phyloP scores from a whole-genome alignment of 2,797 vertebrate species.

The Pangasius larnaudii region DNA sequence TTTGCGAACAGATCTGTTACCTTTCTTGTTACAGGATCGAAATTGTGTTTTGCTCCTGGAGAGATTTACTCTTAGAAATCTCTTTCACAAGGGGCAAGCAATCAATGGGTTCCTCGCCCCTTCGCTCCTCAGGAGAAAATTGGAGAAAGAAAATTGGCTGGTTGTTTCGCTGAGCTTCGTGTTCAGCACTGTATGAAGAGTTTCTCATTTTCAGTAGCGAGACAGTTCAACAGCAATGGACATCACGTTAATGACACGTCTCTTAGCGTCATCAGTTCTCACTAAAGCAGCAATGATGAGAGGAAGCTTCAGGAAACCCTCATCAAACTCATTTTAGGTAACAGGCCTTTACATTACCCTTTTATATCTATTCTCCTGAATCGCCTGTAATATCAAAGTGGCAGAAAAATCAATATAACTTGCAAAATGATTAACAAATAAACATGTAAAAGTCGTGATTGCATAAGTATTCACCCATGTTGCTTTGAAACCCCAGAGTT shows the following conservation, averaged over 20 bases:
- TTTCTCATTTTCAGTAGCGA: neutral
- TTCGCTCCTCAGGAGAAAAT: neutral
- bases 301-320: too few relatives aligned
- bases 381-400: too few relatives aligned
- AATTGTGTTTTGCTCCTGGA: neutral
- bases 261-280: neutral
- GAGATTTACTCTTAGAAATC: conserved; percentile 18
- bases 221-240: neutral
- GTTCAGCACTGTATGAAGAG: neutral
- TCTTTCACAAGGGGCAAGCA: neutral
- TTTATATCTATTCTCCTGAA: too few relatives aligned
- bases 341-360: too few relatives aligned
- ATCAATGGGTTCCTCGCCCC: conserved; percentile 3
- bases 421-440: too few relatives aligned
- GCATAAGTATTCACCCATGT: too few relatives aligned
- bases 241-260: neutral
- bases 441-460: too few relatives aligned
- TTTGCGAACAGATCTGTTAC: neutral
- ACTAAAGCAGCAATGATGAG: too few relatives aligned
- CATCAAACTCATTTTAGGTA: too few relatives aligned
- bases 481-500: too few relatives aligned
- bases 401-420: too few relatives aligned
- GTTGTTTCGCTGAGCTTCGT: neutral
- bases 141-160: conserved; percentile 18
- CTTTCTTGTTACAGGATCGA: conserved; percentile 1